These are phyloP conservation scores for Ammodytes dubius DNA, from an alignment of 2,113 vertebrate species.

Conservation along the genomic window DNA sequence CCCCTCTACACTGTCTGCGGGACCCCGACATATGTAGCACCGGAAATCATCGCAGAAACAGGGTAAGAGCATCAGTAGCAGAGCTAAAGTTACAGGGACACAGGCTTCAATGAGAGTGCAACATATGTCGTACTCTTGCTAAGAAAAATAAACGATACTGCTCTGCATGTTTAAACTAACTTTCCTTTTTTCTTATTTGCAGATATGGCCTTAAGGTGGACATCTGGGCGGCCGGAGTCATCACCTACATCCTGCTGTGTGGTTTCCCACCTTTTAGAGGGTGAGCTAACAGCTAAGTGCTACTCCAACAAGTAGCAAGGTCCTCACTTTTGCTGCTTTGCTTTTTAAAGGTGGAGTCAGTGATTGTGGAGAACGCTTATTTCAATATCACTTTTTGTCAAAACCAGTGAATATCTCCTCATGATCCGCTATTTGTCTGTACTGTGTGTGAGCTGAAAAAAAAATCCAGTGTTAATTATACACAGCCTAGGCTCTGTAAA, in stretches of 20 bases:
- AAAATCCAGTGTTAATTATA: no score
- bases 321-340: neutral
- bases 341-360: no score
- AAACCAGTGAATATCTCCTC: no score
- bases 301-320: neutral
- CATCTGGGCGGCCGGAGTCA: conserved; percentile 99
- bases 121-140: neutral
- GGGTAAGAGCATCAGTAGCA: conserved; percentile 84
- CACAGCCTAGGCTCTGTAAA: no score
- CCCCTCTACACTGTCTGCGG: conserved; percentile 97
- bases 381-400: no score
- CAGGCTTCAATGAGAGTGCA: neutral
- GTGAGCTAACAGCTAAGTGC: conserved; percentile 79
- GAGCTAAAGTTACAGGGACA: neutral
- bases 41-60: conserved; percentile 97
- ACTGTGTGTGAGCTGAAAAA: no score
- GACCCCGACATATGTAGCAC: conserved; percentile 98
- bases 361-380: no score
- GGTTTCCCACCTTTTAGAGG: conserved; percentile 97
- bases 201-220: conserved; percentile 99
- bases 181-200: neutral
- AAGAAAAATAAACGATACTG: neutral
- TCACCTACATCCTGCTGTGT: conserved; percentile 97
- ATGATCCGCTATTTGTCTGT: no score
- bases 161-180: neutral